A percentile compares a stretch with the other conserved stretches of the same genome.
Conservation (phyloP, 2,113 vertebrate species). For the Prunella fulvescens region DNA sequence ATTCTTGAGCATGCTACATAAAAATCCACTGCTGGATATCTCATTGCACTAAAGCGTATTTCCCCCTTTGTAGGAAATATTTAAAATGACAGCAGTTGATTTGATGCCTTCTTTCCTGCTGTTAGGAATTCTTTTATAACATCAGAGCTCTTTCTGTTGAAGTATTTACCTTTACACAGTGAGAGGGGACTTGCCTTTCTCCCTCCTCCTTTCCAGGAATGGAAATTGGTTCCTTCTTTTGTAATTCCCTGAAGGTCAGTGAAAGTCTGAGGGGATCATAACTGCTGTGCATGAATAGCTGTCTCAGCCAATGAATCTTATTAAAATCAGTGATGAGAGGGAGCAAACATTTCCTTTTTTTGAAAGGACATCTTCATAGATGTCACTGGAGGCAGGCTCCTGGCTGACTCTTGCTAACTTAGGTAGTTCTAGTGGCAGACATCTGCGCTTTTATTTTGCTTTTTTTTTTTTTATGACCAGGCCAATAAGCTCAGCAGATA, state of each 20-base stretch:
- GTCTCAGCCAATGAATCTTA: conserved; percentile 28
- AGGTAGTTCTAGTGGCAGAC: background rate
- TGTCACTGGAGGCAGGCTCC: background rate
- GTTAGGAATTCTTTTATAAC: background rate
- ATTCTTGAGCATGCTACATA: conserved; percentile 56
- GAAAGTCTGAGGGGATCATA: conserved; percentile 31
- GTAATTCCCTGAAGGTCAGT: conserved; percentile 36
- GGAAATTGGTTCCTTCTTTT: background rate
- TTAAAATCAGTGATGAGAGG: conserved; percentile 10
- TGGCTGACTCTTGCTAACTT: background rate
- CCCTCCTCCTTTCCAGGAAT: background rate
- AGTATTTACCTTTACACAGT: conserved; percentile 2
- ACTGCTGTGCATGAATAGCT: conserved; percentile 9
- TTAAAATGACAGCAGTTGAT: conserved; percentile 42
- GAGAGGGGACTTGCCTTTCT: background rate
- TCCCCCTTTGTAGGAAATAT: conserved; percentile 23
- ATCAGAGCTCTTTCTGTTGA: background rate
- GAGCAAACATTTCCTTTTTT: background rate
- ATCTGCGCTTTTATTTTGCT: background rate
- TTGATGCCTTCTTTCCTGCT: conserved; percentile 24
- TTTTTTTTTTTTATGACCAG: background rate
- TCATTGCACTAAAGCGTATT: conserved; percentile 42
- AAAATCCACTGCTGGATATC: conserved; percentile 58
- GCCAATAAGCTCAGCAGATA: background rate
- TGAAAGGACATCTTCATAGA: conserved; percentile 12